A percentile compares a stretch with the other conserved stretches of the same genome.
phyloP scores from a whole-genome alignment of 64 coral and sea anemone species.

The Montipora sp. region DNA sequence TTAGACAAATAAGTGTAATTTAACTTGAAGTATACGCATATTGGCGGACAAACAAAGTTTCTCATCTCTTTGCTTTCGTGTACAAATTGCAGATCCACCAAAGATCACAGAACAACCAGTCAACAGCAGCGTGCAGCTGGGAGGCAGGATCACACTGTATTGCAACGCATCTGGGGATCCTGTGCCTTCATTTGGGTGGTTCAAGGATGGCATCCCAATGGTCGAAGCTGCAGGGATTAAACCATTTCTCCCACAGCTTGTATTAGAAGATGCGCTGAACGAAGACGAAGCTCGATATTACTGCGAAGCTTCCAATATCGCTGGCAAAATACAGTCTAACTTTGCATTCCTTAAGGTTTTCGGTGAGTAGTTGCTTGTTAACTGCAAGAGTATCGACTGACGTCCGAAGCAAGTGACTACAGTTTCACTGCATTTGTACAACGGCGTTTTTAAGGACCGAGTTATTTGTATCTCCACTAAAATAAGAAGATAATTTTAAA shows the following conservation, averaged over 20 bases:
- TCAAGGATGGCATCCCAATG: slow-evolving; percentile 46
- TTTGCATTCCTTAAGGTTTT: slow-evolving; percentile 68
- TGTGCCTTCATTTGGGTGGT: slow-evolving; percentile 55
- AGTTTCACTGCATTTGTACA: too few relatives aligned
- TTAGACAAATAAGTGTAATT: too few relatives aligned
- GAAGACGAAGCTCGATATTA: slow-evolving; percentile 70
- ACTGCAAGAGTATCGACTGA: too few relatives aligned
- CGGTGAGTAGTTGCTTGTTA: slow-evolving; percentile 37
- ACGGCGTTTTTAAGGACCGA: too few relatives aligned
- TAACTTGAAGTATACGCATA: too few relatives aligned
- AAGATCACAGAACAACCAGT: slow-evolving; percentile 60
- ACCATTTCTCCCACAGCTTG: slow-evolving; percentile 41
- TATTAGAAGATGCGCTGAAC: slow-evolving; percentile 3
- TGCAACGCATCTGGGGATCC: slow-evolving; percentile 78
- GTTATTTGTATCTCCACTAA: too few relatives aligned
- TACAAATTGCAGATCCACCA: slow-evolving; percentile 45
- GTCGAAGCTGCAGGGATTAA: slow-evolving; percentile 17
- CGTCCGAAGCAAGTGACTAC: too few relatives aligned
- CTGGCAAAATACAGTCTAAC: slow-evolving; percentile 33
- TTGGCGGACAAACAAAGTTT: too few relatives aligned
- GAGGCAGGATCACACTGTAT: slow-evolving; percentile 31
- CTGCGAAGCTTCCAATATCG: slow-evolving; percentile 45
- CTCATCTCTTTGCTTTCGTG: too few relatives aligned
- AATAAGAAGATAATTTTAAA: too few relatives aligned
- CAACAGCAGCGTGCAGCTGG: slow-evolving; percentile 55